Evolutionary conservation across 2,113 vertebrate species (phyloP).

Genomic region (Corvus moneduloides): DNA sequence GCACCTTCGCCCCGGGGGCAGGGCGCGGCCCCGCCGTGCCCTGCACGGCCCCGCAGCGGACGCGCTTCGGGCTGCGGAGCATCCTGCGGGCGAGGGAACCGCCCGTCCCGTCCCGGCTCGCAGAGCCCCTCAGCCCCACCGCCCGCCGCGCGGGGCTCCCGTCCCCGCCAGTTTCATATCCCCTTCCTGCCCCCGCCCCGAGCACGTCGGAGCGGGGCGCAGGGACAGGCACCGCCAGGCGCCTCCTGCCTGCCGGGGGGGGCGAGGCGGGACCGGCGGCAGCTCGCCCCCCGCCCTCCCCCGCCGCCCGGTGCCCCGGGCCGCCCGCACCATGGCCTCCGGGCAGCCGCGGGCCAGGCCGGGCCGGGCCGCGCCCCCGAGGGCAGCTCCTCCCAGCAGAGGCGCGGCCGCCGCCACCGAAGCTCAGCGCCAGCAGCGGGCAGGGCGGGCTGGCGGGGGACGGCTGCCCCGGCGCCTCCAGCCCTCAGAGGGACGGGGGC

Average conservation of each 20-base stretch:
- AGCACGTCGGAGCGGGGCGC: conserved; percentile 1
- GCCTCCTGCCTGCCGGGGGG: conserved; percentile 1
- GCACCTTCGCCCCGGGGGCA: too few species aligned
- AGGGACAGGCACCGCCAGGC: not conserved
- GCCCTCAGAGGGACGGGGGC: not conserved
- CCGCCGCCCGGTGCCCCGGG: not conserved
- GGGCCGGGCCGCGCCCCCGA: too few species aligned
- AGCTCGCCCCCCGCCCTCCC: not conserved
- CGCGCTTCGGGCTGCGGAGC: not conserved
- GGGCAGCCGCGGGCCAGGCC: not conserved
- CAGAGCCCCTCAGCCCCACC: not conserved
- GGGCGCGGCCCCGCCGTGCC: too few species aligned
- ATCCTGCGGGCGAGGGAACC: not conserved
- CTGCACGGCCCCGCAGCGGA: not conserved
- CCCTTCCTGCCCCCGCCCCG: conserved; percentile 11
- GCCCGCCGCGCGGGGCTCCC: not conserved
- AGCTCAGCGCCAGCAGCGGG: not conserved
- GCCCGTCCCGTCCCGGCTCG: not conserved
- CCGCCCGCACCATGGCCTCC: not conserved
- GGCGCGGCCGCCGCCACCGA: not conserved
- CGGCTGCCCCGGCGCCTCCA: not conserved
- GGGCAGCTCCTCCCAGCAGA: too few species aligned
- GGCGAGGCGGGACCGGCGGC: not conserved
- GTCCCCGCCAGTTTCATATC: not conserved
- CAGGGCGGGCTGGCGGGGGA: not conserved